These are phyloP conservation scores for Leptopilina myrica DNA, from an alignment of 2,888 invertebrate genomes.

Conservation along the genomic window DNA sequence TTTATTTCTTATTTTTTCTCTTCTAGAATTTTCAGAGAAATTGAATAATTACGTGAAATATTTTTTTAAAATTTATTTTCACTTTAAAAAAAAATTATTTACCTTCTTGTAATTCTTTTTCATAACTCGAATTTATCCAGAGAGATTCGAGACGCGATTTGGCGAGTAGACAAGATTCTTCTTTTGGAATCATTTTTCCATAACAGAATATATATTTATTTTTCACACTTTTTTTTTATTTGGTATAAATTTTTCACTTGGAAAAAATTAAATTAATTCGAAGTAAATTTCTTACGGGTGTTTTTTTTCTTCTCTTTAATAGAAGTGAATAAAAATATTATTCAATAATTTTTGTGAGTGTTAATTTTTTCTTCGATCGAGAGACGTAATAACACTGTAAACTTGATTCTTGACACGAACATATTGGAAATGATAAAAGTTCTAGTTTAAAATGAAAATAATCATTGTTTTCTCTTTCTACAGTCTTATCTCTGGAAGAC, in stretches of 20 bases:
- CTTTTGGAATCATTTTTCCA: conserved; percentile 58
- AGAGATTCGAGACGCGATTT: conserved; percentile 49
- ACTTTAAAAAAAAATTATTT: background rate
- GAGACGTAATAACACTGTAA: conserved; percentile 3
- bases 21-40: background rate
- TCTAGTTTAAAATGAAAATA: conserved; percentile 30
- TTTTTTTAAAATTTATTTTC: background rate
- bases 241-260: background rate
- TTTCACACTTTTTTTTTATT: background rate
- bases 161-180: conserved; percentile 59
- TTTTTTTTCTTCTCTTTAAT: background rate
- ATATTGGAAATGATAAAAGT: conserved; percentile 17
- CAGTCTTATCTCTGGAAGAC: conserved; percentile 23
- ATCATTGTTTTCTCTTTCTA: conserved; percentile 33
- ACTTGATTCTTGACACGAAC: conserved; percentile 20
- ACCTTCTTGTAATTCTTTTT: conserved; percentile 37
- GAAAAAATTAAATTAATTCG: background rate
- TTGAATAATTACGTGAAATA: background rate
- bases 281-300: background rate
- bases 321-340: background rate
- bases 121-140: conserved; percentile 45
- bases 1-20: too few relatives aligned
- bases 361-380: conserved; percentile 15
- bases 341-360: too few relatives aligned
- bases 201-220: conserved; percentile 16